Conservation (phyloP, 2,113 vertebrate species). For the Myrmophylax atrothorax region DNA sequence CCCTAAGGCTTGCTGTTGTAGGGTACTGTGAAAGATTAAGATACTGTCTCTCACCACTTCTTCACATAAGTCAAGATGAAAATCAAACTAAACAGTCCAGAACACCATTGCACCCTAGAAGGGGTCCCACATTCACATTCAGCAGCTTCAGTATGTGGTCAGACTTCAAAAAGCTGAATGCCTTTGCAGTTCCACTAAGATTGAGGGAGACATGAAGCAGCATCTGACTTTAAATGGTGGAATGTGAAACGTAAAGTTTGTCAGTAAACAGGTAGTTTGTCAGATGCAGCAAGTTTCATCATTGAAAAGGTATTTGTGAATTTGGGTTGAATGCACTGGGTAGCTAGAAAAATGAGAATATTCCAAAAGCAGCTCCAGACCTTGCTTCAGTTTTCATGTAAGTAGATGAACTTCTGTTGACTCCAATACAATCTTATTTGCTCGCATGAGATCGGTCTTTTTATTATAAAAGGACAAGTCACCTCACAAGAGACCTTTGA, state of each 20-base stretch:
- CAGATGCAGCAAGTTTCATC: not conserved
- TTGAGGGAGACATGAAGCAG: not conserved
- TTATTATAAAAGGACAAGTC: not conserved
- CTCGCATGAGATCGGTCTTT: not conserved
- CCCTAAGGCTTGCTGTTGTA: not conserved
- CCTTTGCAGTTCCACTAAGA: not conserved
- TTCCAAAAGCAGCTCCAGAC: not conserved
- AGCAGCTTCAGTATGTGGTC: not conserved
- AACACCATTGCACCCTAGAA: not conserved
- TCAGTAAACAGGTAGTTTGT: not conserved
- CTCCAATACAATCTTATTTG: not conserved
- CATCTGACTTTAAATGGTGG: not conserved
- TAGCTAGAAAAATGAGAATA: not conserved
- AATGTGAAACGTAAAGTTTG: not conserved
- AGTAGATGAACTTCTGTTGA: slow-evolving; percentile 37
- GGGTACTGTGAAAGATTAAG: not conserved
- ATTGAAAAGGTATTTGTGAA: not conserved
- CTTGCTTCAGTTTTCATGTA: not conserved
- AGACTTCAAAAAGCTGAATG: not conserved
- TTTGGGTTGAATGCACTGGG: not conserved
- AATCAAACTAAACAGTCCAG: not conserved
- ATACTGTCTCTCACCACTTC: not conserved
- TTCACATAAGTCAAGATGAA: not conserved
- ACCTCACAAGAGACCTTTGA: slow-evolving; percentile 35
- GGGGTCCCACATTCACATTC: not conserved